Base-by-base conservation (phyloP, 2,113 vertebrate genomes). In the Calidris pugnax region DNA sequence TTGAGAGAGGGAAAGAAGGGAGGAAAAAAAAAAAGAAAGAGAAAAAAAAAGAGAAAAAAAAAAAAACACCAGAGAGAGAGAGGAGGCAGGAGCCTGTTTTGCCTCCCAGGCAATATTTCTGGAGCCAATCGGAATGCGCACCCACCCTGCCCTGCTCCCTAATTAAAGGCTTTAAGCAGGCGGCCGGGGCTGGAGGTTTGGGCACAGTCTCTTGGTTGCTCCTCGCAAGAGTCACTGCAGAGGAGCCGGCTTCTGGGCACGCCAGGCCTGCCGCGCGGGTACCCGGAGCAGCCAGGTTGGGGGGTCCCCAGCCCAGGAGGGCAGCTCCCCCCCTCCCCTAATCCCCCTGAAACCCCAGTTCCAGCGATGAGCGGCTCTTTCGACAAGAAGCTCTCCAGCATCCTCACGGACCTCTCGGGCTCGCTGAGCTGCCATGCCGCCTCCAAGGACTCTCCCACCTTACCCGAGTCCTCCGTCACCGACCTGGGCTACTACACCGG, bases 381-480 rank as follows among this genome's bases (percentile, higher is more conserved):
- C 75, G 99, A 99, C 55, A 99, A 99, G 98, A 99, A 99, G 97
- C 98, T 99, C 90, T 98, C 98, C 94, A 99, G 98, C 95, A 98
- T 99, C 98, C 98, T 99, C 94, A 99, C 99, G 56, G 99, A 99
- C 76, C 98, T 99, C 47, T 99, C 99, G 76, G 98, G 99, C 97
- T 99, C 99, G 60, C 98, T 99, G 87, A 99, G 99, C 94, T 99
- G 99, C 98, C 99, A 99, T 95, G 98, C 99, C 35, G 98, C 97
- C 93, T 99, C 99, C 97, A 99, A 99, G 98, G 99, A 99, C 97
- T 99, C 99, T 12, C 99, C 99, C 27, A 99, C 99, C 13, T 98
- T 99, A 23, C 99, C 99, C 3, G 99, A 99, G 97, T 99, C 99
- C 15, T 99, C 99, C 4, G 99, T 99, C 97, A 99, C 99, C 50